Percentiles rank a stretch among this genome's conserved stretches.
Evolutionary conservation across 2,888 invertebrate species (phyloP).

Genomic region (Tenthredo notha): DNA sequence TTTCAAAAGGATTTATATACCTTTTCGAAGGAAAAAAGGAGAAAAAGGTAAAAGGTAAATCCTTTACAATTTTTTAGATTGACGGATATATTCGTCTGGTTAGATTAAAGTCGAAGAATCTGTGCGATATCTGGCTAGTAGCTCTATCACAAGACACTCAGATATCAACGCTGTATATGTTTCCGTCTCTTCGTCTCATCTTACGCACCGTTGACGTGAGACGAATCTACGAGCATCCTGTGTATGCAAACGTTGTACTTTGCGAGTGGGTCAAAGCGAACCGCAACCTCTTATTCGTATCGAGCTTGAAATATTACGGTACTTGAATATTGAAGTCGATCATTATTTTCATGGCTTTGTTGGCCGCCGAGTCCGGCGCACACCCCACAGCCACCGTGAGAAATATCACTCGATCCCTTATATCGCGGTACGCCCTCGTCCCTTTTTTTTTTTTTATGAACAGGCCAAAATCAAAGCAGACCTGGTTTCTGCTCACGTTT

Average conservation of each 20-base stretch:
- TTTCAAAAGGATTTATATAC: background rate
- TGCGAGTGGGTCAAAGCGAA: constrained; percentile 31
- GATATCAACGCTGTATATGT: background rate
- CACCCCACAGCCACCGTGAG: background rate
- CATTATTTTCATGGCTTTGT: constrained; percentile 48
- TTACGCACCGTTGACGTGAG: constrained; percentile 10
- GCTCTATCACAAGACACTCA: background rate
- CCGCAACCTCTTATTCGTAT: constrained; percentile 22
- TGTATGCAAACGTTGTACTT: constrained; percentile 36
- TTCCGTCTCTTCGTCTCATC: background rate
- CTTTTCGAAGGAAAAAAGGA: background rate
- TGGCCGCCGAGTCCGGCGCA: background rate
- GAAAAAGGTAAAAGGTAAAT: too few relatives aligned
- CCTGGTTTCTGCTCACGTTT: background rate
- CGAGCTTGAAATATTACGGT: constrained; percentile 34
- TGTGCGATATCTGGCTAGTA: background rate
- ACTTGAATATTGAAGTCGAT: constrained; percentile 41
- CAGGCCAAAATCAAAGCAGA: constrained; percentile 22
- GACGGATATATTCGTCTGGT: background rate
- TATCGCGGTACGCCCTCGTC: background rate
- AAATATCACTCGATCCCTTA: constrained; percentile 10
- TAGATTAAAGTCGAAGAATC: background rate
- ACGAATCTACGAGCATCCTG: constrained; percentile 15
- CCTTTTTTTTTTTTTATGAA: background rate
- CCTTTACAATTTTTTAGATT: background rate